phyloP scores from a whole-genome alignment of 1,140 invertebrate species.

The Lethrus apterus region DNA sequence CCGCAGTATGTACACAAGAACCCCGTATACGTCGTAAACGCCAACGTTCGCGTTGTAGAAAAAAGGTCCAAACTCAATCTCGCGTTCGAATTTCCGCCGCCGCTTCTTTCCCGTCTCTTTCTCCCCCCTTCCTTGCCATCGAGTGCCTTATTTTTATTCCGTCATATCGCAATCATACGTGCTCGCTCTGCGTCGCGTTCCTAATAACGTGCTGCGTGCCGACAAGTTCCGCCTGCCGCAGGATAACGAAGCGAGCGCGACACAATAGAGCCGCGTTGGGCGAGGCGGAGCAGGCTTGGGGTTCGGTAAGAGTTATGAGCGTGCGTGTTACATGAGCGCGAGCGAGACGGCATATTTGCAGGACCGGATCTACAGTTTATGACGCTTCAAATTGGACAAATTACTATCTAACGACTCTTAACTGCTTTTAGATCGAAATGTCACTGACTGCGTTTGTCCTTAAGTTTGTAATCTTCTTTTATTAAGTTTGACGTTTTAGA shows the following conservation, averaged over 20 bases:
- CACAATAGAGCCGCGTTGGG: constrained; percentile 3
- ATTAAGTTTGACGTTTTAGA: too few species aligned
- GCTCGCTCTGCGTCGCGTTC: constrained; percentile 6
- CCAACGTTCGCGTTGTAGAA: constrained; percentile 7
- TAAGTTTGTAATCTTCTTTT: too few species aligned
- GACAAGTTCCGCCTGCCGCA: constrained; percentile 11
- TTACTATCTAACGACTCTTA: too few species aligned
- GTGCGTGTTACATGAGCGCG: too few species aligned
- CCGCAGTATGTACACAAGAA: too few species aligned
- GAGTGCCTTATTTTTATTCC: constrained; percentile 11
- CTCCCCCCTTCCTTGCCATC: not conserved
- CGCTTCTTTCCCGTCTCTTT: not conserved
- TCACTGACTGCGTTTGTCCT: too few species aligned
- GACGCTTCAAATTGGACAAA: too few species aligned
- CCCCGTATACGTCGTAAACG: constrained; percentile 8
- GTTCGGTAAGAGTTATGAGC: too few species aligned
- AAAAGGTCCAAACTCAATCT: constrained; percentile 12
- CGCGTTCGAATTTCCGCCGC: constrained; percentile 11
- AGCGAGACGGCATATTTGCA: too few species aligned
- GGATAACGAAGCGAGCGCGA: constrained; percentile 4
- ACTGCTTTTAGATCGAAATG: too few species aligned
- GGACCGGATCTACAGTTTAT: too few species aligned
- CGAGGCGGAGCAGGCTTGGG: constrained; percentile 4
- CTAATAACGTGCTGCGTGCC: constrained; percentile 10
- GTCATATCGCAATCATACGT: constrained; percentile 12